Conservation (phyloP, 1,140 invertebrate species). For the Drosophila albomicans region DNA sequence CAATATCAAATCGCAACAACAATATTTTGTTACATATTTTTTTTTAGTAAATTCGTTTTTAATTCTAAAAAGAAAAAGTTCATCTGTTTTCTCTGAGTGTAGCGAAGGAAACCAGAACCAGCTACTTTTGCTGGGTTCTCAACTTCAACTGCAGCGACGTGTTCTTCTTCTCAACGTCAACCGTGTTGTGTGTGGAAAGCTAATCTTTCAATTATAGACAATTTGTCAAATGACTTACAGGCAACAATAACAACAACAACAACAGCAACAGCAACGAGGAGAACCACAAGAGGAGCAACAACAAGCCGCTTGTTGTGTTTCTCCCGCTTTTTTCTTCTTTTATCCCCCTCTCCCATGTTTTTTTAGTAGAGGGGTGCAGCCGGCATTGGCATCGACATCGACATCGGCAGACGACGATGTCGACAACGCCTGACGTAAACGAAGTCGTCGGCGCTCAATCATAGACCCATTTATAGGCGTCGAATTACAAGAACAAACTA, state of each 20-base stretch:
- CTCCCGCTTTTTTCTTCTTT: neutral
- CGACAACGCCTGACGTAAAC: slow-evolving; percentile 77
- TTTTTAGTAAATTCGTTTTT: neutral
- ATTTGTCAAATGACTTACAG: slow-evolving; percentile 84
- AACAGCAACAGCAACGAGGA: neutral
- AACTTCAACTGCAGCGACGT: slow-evolving; percentile 61
- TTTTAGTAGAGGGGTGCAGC: slow-evolving; percentile 38
- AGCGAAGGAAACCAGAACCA: slow-evolving; percentile 52
- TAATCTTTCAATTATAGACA: slow-evolving; percentile 85
- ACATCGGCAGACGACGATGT: slow-evolving; percentile 37
- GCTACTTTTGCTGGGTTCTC: slow-evolving; percentile 24
- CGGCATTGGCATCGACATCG: neutral
- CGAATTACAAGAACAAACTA: slow-evolving; percentile 85
- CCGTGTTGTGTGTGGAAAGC: slow-evolving; percentile 78
- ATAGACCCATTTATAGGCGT: slow-evolving; percentile 85
- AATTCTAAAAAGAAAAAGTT: neutral
- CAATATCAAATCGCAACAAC: too few relatives aligned
- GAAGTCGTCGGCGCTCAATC: slow-evolving; percentile 83
- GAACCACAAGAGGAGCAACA: slow-evolving; percentile 15
- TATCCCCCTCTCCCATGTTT: neutral
- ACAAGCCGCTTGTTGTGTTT: slow-evolving; percentile 30
- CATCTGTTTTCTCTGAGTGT: slow-evolving; percentile 12
- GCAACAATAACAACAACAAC: slow-evolving; percentile 39
- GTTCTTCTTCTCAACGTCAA: slow-evolving; percentile 72
- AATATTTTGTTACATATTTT: too few relatives aligned